These are phyloP conservation scores for Stenolophus ochropezus DNA, from an alignment of 2,888 invertebrate species.

Conservation along the genomic window DNA sequence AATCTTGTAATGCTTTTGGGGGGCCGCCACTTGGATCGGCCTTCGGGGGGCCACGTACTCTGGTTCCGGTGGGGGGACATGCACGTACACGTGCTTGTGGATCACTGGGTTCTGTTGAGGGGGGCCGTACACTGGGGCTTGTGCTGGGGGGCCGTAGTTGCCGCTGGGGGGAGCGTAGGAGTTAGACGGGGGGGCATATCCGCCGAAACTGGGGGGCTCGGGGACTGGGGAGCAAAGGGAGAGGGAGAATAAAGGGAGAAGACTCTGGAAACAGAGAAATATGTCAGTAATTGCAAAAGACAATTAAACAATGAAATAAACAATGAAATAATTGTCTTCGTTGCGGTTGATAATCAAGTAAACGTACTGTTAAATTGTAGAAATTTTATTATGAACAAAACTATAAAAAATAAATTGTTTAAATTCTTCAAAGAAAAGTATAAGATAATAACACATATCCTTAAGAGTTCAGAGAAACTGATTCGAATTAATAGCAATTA, in stretches of 20 bases:
- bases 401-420: no score
- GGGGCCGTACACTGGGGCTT: slow-evolving; percentile 80
- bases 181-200: slow-evolving; percentile 67
- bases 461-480: no score
- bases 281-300: neutral
- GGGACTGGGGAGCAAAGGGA: slow-evolving; percentile 67
- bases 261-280: neutral
- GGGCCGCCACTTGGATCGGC: slow-evolving; percentile 75
- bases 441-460: no score
- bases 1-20: slow-evolving; percentile 90
- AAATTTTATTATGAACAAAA: neutral
- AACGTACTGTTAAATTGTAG: neutral
- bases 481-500: no score
- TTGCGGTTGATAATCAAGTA: neutral
- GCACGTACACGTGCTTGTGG: slow-evolving; percentile 93
- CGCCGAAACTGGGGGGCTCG: slow-evolving; percentile 79
- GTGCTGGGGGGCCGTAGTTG: slow-evolving; percentile 67
- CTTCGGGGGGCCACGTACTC: slow-evolving; percentile 82
- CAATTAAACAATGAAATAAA: neutral
- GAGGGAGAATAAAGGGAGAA: neutral
- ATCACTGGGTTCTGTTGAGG: slow-evolving; percentile 85
- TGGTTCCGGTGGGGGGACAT: slow-evolving; percentile 91
- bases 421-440: neutral
- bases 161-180: slow-evolving; percentile 74
- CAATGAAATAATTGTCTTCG: neutral